These are phyloP conservation scores for Apodemus agrarius DNA, from an alignment of 2,797 vertebrate genomes.

Conservation along the genomic window DNA sequence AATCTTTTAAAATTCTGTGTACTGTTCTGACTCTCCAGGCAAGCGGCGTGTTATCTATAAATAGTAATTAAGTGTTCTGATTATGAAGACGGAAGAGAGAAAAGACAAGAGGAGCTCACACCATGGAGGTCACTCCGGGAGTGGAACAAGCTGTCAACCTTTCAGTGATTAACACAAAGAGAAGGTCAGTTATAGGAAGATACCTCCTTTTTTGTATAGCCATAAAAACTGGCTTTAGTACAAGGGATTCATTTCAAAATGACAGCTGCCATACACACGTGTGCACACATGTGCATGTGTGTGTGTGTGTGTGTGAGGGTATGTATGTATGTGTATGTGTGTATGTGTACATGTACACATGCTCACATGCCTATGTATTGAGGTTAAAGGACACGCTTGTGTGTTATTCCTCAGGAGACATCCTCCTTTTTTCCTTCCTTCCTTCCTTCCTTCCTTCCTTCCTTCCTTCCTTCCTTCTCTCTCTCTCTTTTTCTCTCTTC, in stretches of 20 bases:
- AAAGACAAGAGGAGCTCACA: neutral
- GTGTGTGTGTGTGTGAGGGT: no score
- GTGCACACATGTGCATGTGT: neutral
- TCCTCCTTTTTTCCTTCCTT: neutral
- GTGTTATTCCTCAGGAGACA: neutral
- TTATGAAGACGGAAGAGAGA: neutral
- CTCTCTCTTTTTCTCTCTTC: no score
- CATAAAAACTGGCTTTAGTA: neutral
- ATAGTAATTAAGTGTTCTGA: neutral
- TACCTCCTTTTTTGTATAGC: neutral
- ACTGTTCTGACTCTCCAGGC: neutral
- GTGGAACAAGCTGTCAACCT: neutral
- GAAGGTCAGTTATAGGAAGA: neutral
- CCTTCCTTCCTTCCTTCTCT: no score
- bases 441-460: neutral
- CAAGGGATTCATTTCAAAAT: conserved; percentile 6
- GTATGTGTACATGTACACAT: neutral
- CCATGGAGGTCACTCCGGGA: neutral
- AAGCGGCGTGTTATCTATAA: neutral
- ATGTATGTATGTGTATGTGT: no score
- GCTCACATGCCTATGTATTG: neutral
- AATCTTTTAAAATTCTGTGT: conserved; percentile 20
- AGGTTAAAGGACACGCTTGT: neutral
- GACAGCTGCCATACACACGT: neutral
- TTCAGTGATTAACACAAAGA: neutral